A percentile compares a stretch with the other conserved stretches of the same genome.
Conservation (phyloP, 2,113 vertebrate genomes). For the Colinus virginianus region DNA sequence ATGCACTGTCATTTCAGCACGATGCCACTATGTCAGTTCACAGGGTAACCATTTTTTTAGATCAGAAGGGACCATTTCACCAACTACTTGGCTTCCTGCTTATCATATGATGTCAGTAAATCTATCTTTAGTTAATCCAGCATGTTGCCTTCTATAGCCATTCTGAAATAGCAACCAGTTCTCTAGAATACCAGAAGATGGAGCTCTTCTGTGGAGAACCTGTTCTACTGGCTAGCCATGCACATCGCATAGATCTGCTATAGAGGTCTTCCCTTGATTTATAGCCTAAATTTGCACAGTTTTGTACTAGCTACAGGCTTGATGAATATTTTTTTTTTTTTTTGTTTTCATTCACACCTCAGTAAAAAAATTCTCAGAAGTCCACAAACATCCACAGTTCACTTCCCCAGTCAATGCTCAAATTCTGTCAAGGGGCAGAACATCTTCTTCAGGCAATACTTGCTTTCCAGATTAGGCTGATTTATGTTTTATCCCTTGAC, state of each 20-base stretch:
- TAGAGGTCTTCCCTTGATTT: not conserved
- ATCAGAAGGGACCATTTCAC: not conserved
- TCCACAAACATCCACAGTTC: not conserved
- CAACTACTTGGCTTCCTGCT: not conserved
- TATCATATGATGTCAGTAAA: not conserved
- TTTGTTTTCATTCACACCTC: not conserved
- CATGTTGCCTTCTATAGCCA: not conserved
- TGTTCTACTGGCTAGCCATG: not conserved
- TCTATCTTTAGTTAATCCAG: not conserved
- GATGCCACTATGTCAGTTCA: not conserved
- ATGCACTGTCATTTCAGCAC: not conserved
- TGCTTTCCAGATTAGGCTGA: not conserved
- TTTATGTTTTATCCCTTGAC: not conserved
- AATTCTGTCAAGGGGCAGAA: not conserved
- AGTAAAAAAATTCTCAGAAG: not conserved
- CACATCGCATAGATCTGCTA: not conserved
- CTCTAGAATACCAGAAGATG: not conserved
- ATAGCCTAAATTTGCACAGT: not conserved
- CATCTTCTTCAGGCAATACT: not conserved
- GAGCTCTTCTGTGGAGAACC: not conserved
- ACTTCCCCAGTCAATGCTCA: not conserved
- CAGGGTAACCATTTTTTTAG: not conserved
- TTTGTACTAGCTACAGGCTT: not conserved
- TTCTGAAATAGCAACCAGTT: not conserved
- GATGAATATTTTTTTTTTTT: not conserved